Conservation (phyloP, 1,140 invertebrate species). For the Pogonognathellus flavescens region DNA sequence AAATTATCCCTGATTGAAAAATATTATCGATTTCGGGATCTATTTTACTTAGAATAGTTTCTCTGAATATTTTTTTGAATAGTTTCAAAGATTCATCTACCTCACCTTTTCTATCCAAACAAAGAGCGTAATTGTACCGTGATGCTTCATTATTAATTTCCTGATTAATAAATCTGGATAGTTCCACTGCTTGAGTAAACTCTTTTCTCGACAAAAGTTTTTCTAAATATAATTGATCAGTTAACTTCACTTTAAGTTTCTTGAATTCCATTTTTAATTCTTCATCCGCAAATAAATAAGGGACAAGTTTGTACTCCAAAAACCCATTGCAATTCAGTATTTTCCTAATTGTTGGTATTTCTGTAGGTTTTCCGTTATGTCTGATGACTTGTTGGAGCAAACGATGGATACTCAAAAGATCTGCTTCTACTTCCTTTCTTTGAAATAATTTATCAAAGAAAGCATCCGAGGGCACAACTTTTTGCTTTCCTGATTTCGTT, state of each 20-base stretch:
- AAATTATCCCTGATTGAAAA: too few relatives aligned
- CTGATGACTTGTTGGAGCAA: neutral
- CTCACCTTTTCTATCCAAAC: neutral
- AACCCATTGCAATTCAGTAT: neutral
- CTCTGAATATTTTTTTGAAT: neutral
- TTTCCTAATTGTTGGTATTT: neutral
- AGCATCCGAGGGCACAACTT: neutral
- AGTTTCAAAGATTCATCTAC: neutral
- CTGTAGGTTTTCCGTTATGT: neutral
- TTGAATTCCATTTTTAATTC: neutral
- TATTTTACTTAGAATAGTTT: too few relatives aligned
- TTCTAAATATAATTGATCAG: neutral
- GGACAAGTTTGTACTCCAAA: neutral
- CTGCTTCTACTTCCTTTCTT: neutral
- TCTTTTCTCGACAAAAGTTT: neutral
- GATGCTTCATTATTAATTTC: neutral
- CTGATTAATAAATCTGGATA: neutral
- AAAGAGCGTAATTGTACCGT: neutral
- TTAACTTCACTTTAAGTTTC: neutral
- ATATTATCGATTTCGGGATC: too few relatives aligned
- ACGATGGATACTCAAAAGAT: neutral
- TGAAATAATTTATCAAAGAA: neutral
- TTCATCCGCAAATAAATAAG: neutral
- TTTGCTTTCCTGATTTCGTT: neutral
- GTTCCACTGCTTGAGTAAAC: neutral